Evolutionary conservation across 2,113 vertebrate species (phyloP).

Genomic region (Glaucidium brasilianum): DNA sequence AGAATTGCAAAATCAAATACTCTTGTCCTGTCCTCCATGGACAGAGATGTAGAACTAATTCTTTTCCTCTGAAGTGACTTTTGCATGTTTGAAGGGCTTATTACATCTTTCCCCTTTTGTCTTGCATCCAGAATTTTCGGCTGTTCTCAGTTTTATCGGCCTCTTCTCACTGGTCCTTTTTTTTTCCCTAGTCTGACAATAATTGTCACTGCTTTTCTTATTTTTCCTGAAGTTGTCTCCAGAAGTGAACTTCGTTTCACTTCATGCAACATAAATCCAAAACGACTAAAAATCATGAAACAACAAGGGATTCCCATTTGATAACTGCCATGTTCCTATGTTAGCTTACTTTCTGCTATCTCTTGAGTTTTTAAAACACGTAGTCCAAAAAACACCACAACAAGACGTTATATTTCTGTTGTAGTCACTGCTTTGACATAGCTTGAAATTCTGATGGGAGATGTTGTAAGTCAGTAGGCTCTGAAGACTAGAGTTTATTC

Average conservation of each 20-base stretch:
- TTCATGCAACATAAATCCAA: not conserved
- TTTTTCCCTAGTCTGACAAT: not conserved
- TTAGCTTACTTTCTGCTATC: not conserved
- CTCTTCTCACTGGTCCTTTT: not conserved
- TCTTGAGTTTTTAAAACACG: not conserved
- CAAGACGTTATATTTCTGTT: not conserved
- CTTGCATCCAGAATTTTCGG: not conserved
- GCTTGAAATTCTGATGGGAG: not conserved
- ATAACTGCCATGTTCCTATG: not conserved
- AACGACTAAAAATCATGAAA: not conserved
- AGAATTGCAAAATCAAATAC: not conserved
- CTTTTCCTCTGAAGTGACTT: not conserved
- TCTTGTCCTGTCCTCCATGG: not conserved
- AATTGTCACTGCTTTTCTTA: not conserved
- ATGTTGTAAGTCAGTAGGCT: too few species aligned
- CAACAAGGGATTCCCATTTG: not conserved
- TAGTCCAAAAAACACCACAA: not conserved
- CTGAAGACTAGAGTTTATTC: not conserved
- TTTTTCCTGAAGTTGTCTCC: not conserved
- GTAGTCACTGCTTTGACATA: not conserved
- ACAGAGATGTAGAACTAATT: not conserved
- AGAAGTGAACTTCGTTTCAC: not conserved
- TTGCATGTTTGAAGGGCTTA: not conserved
- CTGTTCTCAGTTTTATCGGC: not conserved
- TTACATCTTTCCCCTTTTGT: accelerated